A percentile compares a stretch with the other conserved stretches of the same genome.
phyloP scores from a whole-genome alignment of 2,888 invertebrate species.

The Calameuta idolon region DNA sequence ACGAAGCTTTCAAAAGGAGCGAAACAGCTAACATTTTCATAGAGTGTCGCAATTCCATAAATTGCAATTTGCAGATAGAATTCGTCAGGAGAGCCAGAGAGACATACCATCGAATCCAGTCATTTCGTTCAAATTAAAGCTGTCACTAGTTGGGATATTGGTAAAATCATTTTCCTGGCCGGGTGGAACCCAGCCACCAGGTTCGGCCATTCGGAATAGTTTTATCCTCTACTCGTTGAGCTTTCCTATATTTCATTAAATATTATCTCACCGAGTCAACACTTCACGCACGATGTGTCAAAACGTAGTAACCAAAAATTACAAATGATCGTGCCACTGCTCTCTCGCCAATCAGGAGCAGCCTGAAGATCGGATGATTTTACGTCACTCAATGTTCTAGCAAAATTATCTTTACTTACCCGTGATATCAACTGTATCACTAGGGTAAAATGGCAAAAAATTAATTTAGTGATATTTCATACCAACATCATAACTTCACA shows the following conservation, averaged over 20 bases:
- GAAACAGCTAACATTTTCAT: neutral
- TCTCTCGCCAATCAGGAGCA: slow-evolving; percentile 71
- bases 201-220: slow-evolving; percentile 56
- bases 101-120: slow-evolving; percentile 77
- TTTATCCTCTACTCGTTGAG: slow-evolving; percentile 23
- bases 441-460: neutral
- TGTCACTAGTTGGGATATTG: slow-evolving; percentile 69
- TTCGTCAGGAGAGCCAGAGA: slow-evolving; percentile 2
- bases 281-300: slow-evolving; percentile 45
- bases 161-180: slow-evolving; percentile 62
- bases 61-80: slow-evolving; percentile 19
- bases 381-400: slow-evolving; percentile 64
- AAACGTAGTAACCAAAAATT: slow-evolving; percentile 43
- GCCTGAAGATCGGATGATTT: slow-evolving; percentile 73
- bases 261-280: slow-evolving; percentile 27
- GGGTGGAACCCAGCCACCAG: slow-evolving; percentile 53
- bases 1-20: neutral
- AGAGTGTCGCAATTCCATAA: neutral
- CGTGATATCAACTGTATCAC: neutral
- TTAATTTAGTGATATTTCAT: neutral
- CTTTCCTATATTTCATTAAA: slow-evolving; percentile 23
- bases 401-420: neutral
- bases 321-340: slow-evolving; percentile 51
- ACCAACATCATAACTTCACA: neutral
- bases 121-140: slow-evolving; percentile 77